phyloP scores from a whole-genome alignment of 1,140 invertebrate genomes.

The Pogonognathellus flavescens region DNA sequence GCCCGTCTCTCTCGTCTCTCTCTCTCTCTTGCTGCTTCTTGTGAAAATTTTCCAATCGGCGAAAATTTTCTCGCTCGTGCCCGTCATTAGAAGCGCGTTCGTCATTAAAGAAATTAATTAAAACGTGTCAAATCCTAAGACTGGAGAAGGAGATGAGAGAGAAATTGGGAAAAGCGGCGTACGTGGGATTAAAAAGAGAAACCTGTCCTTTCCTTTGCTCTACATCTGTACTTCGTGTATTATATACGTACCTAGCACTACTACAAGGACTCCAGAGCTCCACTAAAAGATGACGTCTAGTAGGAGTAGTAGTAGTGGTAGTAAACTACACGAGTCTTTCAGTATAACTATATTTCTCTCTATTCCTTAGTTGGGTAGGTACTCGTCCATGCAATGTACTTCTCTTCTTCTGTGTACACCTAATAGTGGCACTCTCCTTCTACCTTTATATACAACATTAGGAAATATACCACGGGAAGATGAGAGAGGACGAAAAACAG shows the following conservation, averaged over 20 bases:
- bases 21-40: constrained; percentile 44
- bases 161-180: constrained; percentile 65
- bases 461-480: not conserved
- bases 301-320: no score
- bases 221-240: constrained; percentile 12
- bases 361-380: not conserved
- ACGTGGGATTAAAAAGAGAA: constrained; percentile 66
- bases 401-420: not conserved
- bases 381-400: constrained; percentile 15
- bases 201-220: constrained; percentile 58
- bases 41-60: constrained; percentile 65
- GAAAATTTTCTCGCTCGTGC: constrained; percentile 66
- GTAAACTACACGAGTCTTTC: no score
- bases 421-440: not conserved
- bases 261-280: not conserved
- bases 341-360: not conserved
- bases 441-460: not conserved
- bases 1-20: constrained; percentile 50
- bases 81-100: constrained; percentile 66
- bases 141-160: constrained; percentile 65
- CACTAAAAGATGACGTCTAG: not conserved
- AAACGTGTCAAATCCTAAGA: constrained; percentile 66
- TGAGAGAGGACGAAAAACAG: not conserved
- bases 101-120: constrained; percentile 67
- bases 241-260: not conserved